Conservation (phyloP, 1,140 invertebrate genomes). For the Thalassaphorura encarpata region DNA sequence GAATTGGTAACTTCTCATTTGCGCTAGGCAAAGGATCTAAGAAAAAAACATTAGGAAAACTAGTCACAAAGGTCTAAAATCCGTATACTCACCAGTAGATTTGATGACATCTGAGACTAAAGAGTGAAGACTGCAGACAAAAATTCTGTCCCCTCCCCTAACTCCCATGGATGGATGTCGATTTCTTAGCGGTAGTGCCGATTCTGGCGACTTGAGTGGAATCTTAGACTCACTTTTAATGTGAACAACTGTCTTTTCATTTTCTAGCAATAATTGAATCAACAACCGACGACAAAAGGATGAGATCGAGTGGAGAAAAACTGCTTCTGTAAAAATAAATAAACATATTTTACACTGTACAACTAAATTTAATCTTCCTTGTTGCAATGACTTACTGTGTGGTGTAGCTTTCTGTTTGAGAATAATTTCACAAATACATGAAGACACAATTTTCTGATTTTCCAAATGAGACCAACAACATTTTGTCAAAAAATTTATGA, state of each 20-base stretch:
- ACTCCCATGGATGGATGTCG: slow-evolving; percentile 32
- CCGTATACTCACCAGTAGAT: slow-evolving; percentile 23
- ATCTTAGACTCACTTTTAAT: slow-evolving; percentile 45
- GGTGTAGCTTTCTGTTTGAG: slow-evolving; percentile 51
- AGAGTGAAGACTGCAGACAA: slow-evolving; percentile 21
- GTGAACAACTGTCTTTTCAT: slow-evolving; percentile 66
- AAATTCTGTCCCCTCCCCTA: slow-evolving; percentile 24
- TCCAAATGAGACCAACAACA: slow-evolving; percentile 71
- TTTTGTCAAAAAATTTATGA: slow-evolving; percentile 61
- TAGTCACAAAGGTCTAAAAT: too few relatives aligned
- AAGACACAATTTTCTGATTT: slow-evolving; percentile 73
- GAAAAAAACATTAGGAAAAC: too few relatives aligned
- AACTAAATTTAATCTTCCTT: background rate
- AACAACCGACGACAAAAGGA: slow-evolving; percentile 78
- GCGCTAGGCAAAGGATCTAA: too few relatives aligned
- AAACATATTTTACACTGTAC: slow-evolving; percentile 3
- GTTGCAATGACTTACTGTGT: slow-evolving; percentile 41
- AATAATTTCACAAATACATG: slow-evolving; percentile 61
- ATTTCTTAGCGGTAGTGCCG: slow-evolving; percentile 18
- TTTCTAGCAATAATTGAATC: slow-evolving; percentile 71
- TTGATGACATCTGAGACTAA: slow-evolving; percentile 20
- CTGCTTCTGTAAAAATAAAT: slow-evolving; percentile 36
- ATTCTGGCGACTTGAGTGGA: slow-evolving; percentile 15
- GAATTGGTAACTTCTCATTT: too few relatives aligned
- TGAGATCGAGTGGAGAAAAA: slow-evolving; percentile 55